These are phyloP conservation scores for Lichenostomus cassidix DNA, from an alignment of 2,113 vertebrate genomes.

Conservation along the genomic window DNA sequence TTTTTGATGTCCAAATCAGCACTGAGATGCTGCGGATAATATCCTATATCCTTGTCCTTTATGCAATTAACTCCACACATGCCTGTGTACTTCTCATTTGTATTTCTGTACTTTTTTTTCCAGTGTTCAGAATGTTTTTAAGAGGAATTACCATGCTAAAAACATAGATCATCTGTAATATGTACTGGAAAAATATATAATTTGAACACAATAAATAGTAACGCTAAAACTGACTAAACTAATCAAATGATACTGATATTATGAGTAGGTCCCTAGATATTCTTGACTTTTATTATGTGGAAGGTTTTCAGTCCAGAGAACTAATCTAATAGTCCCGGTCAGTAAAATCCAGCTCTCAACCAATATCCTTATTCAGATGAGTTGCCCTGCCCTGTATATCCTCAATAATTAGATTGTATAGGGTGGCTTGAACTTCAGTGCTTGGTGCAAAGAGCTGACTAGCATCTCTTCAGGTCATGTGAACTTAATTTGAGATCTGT, in stretches of 20 bases:
- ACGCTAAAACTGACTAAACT: neutral
- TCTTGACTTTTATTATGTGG: neutral
- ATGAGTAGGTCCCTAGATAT: neutral
- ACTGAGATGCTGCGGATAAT: neutral
- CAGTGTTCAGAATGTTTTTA: neutral
- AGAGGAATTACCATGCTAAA: neutral
- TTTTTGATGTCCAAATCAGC: neutral
- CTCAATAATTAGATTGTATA: conserved; percentile 21
- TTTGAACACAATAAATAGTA: neutral
- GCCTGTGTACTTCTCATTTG: neutral
- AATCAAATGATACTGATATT: neutral
- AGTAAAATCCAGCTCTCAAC: neutral
- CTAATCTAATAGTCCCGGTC: neutral
- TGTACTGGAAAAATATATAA: neutral
- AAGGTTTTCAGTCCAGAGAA: neutral
- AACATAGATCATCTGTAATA: neutral
- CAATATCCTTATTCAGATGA: neutral
- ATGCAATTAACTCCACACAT: neutral
- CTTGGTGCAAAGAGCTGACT: neutral
- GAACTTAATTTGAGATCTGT: conserved; percentile 11
- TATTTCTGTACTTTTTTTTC: neutral
- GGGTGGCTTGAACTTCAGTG: neutral
- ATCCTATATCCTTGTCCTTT: neutral
- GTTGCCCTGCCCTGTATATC: neutral
- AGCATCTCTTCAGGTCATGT: neutral